phyloP scores from a whole-genome alignment of 2,797 vertebrate species.

The Sebastes nivosus region DNA sequence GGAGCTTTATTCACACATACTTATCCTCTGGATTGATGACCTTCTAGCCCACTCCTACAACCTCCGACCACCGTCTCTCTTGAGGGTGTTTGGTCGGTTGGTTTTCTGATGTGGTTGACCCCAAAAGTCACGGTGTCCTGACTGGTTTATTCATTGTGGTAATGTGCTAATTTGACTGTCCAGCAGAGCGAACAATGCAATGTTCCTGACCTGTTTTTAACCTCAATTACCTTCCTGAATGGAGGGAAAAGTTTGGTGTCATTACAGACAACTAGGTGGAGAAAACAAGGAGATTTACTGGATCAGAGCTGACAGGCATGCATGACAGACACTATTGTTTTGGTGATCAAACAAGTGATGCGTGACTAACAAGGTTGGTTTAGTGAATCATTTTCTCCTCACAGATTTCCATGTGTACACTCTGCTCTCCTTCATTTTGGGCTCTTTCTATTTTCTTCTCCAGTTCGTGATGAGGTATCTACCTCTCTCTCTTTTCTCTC shows the following conservation, averaged over 20 bases:
- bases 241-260: not conserved
- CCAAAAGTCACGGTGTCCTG: not conserved
- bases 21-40: not conserved
- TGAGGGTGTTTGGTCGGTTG: not conserved
- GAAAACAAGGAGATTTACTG: not conserved
- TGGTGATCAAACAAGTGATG: not conserved
- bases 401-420: not conserved
- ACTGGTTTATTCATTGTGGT: constrained; percentile 13
- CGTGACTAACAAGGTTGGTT: not conserved
- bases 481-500: constrained; percentile 8
- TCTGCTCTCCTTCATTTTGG: not conserved
- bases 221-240: constrained; percentile 30
- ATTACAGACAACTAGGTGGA: not conserved
- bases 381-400: not conserved
- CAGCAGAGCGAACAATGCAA: not conserved
- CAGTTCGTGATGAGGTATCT: not conserved
- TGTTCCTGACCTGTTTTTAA: constrained; percentile 39
- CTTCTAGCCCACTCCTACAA: not conserved
- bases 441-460: not conserved
- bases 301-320: not conserved
- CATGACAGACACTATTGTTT: not conserved
- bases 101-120: constrained; percentile 9
- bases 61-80: not conserved
- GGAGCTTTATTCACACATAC: not conserved
- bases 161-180: constrained; percentile 28